Base-by-base conservation (phyloP, 1,140 invertebrate genomes). In the Atta colombica region DNA sequence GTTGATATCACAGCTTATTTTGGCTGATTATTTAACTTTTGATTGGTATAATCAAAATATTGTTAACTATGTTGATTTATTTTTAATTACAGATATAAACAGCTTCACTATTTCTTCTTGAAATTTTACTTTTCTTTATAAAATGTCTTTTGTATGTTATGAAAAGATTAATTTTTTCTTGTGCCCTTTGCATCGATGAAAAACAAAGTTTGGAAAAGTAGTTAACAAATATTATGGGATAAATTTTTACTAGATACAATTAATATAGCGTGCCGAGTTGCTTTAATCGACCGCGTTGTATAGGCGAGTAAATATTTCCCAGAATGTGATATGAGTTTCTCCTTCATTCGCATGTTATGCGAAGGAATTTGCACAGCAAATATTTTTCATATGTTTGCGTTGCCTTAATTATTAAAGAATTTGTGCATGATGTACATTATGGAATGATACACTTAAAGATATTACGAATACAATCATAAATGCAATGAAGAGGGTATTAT, bases 331-430 rank as follows among this genome's bases (percentile, higher is more conserved):
- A 0, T 3, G 51, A 28, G 6, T 72, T 8, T 35, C 18, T 66
- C 1, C 18, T 60, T 72, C 35, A 81, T 81, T 71, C 51, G 2
- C 10, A 49, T 35, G 21, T 63, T 25, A 72, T 55, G 80, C 25
- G n/a, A 60, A 82, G 66, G 25, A 72, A 74, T 60, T 21, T 18
- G 53, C 10, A 16, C 35, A 74, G 31, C 6, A 82, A 60, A 72
- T 74, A 60, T 60, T 60, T 45, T 82, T 72, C 35, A 61, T 60
- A n/a, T 21, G 21, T 55, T 55, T 55, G n/a, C 12, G 5, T 31
- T 14, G 14, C 14, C 12, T 2, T 25, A n/a, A 45, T 61, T 60
- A 60, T 72, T 55, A 6, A 21, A 31, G 6, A 61, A 21, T 45
- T 82, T 45, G 68, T 14, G 3, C 14, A n/a, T 3, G 1, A 21